These are phyloP conservation scores for Podiceps cristatus DNA, from an alignment of 2,113 vertebrate species.

Conservation along the genomic window DNA sequence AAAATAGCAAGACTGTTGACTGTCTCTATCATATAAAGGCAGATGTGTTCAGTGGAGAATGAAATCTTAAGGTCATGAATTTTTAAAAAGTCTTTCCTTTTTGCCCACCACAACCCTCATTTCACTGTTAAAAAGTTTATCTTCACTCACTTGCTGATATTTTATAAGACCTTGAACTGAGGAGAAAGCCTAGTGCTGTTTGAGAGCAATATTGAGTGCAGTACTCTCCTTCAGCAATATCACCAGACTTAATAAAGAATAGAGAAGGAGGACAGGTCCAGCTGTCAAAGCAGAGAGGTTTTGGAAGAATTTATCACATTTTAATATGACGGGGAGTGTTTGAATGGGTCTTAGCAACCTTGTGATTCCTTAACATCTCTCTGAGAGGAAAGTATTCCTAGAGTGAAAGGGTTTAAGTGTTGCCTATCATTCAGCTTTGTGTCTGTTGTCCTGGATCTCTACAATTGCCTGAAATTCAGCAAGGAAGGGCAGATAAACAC, in stretches of 20 bases:
- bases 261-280: neutral
- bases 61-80: conserved; percentile 3
- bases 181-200: neutral
- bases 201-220: neutral
- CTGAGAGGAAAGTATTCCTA: neutral
- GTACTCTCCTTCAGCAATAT: neutral
- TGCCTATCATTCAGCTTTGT: neutral
- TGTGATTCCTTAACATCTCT: neutral
- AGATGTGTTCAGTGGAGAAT: neutral
- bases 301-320: neutral
- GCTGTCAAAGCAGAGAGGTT: neutral
- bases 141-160: neutral
- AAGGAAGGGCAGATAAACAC: neutral
- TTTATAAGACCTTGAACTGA: neutral
- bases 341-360: neutral
- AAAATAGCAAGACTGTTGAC: neutral
- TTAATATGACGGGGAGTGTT: neutral
- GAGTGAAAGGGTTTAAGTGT: neutral
- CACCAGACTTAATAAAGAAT: neutral
- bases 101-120: neutral
- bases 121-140: neutral
- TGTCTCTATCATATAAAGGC: neutral
- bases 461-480: neutral
- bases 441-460: neutral
- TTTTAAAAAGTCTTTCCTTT: neutral